Evolutionary conservation across 1,140 invertebrate genomes (phyloP).

Genomic region (Pseudachorutes palmiensis): DNA sequence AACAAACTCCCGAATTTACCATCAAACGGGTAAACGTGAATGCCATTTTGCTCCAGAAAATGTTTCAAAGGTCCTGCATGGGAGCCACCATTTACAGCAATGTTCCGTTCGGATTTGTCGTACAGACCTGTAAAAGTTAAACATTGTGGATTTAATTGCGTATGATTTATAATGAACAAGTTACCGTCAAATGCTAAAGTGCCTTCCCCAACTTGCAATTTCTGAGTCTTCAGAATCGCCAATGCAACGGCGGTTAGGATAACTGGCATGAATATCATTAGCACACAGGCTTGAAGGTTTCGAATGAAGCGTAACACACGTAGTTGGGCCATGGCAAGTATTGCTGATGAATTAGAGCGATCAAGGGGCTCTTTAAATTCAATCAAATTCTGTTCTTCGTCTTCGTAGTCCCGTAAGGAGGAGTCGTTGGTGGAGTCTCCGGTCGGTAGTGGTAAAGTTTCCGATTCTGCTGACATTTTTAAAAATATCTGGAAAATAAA

Average conservation of each 20-base stretch:
- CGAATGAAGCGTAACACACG: slow-evolving; percentile 49
- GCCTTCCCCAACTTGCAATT: slow-evolving; percentile 45
- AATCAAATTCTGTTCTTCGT: slow-evolving; percentile 20
- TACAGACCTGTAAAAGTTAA: slow-evolving; percentile 24
- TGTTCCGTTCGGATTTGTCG: slow-evolving; percentile 39
- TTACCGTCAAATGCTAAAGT: slow-evolving; percentile 54
- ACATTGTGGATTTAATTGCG: too few relatives aligned
- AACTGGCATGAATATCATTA: slow-evolving; percentile 54
- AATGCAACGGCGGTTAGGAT: slow-evolving; percentile 58
- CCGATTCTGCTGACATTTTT: slow-evolving; percentile 55
- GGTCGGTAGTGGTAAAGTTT: background rate
- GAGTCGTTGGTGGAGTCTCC: too few relatives aligned
- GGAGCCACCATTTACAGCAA: slow-evolving; percentile 11
- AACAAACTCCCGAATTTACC: slow-evolving; percentile 32
- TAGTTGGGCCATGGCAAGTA: slow-evolving; percentile 41
- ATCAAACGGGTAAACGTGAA: slow-evolving; percentile 19
- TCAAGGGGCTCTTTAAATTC: background rate
- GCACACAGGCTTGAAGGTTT: slow-evolving; percentile 52
- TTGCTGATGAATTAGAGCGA: background rate
- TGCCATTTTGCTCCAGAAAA: slow-evolving; percentile 4
- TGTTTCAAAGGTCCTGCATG: background rate
- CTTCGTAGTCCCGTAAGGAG: background rate
- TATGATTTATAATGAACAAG: too few relatives aligned
- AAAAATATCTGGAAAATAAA: slow-evolving; percentile 49
- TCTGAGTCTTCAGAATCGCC: slow-evolving; percentile 56